Conservation (phyloP, 2,113 vertebrate species). For the Oceanodroma tethys region DNA sequence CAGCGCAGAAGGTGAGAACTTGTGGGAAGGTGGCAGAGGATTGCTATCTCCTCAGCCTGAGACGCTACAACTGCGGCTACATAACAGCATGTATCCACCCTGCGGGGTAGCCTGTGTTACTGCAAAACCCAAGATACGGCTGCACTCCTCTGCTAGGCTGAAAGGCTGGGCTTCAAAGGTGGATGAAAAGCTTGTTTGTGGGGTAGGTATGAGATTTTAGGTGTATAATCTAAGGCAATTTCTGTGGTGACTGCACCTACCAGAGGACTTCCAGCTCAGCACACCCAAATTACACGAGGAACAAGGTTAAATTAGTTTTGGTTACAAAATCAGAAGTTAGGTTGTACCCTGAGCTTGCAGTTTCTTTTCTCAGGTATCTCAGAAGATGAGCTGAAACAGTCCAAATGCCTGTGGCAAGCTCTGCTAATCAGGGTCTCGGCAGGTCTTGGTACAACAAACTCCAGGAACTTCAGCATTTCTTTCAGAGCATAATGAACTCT, state of each 20-base stretch:
- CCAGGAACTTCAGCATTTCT: not conserved
- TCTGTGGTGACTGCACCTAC: not conserved
- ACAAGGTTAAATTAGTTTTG: not conserved
- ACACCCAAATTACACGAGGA: not conserved
- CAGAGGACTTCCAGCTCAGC: not conserved
- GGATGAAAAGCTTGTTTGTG: not conserved
- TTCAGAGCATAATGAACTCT: not conserved
- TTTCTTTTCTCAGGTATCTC: not conserved
- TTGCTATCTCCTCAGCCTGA: too few species aligned
- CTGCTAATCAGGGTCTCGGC: not conserved
- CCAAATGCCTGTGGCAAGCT: not conserved
- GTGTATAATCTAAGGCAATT: not conserved
- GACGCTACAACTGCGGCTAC: not conserved
- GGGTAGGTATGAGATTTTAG: not conserved
- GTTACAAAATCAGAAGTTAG: not conserved
- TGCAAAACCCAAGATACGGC: not conserved
- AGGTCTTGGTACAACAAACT: not conserved
- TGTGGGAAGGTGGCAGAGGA: not conserved
- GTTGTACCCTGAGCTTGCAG: not conserved
- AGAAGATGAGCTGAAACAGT: not conserved
- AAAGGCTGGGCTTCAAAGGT: not conserved
- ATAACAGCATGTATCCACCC: accelerated
- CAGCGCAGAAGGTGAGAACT: not conserved
- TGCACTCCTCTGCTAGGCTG: not conserved
- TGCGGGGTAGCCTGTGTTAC: accelerated